Percentiles rank a stretch among this genome's conserved stretches.
Conservation (phyloP, 2,797 vertebrate species). For the Crenichthys baileyi region DNA sequence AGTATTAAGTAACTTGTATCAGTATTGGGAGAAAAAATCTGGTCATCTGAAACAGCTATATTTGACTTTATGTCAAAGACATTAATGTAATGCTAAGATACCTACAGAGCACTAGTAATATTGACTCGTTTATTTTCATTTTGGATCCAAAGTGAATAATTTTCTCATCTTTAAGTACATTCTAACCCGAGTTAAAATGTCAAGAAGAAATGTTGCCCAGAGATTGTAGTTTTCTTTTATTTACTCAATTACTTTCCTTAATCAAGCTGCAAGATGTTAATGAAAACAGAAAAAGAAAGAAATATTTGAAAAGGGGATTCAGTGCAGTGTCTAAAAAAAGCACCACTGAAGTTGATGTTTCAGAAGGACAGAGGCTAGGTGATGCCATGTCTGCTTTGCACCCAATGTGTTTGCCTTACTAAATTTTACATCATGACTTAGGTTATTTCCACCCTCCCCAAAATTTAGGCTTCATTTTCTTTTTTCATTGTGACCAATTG, state of each 20-base stretch:
- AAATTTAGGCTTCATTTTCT: slow-evolving; percentile 50
- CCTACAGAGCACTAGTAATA: too few species aligned
- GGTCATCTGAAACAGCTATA: too few species aligned
- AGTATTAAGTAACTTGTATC: too few species aligned
- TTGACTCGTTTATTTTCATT: background rate
- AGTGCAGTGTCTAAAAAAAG: background rate
- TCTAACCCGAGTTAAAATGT: background rate
- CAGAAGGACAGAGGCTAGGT: background rate
- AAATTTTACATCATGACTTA: slow-evolving; percentile 27
- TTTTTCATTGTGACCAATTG: slow-evolving; percentile 52
- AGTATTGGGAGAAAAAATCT: too few species aligned
- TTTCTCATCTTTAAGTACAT: background rate
- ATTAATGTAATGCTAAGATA: background rate
- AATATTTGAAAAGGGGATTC: background rate
- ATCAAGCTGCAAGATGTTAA: background rate
- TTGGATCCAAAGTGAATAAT: background rate
- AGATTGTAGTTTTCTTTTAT: background rate
- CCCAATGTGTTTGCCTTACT: slow-evolving; percentile 22
- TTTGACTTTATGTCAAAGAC: background rate
- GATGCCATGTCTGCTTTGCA: slow-evolving; percentile 12
- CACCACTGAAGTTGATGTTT: slow-evolving; percentile 15
- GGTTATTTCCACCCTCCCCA: slow-evolving; percentile 26
- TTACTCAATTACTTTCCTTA: background rate
- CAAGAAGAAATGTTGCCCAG: background rate
- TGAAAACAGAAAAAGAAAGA: background rate